Conservation (phyloP, 2,888 invertebrate species). For the Eurytoma adleriae region DNA sequence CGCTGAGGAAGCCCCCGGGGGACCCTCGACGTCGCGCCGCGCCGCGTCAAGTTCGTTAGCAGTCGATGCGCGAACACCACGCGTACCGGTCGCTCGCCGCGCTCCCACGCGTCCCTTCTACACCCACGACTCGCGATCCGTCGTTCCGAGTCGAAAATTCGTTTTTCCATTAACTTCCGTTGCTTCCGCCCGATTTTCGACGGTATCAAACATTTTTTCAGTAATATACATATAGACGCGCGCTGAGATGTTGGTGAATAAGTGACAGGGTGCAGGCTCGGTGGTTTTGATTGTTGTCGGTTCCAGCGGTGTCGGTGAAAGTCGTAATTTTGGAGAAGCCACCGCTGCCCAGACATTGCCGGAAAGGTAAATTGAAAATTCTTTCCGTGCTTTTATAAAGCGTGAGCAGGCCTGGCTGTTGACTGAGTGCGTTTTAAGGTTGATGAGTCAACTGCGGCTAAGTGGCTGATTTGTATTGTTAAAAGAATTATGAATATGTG, state of each 20-base stretch:
- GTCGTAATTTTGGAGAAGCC: conserved; percentile 52
- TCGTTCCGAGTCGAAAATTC: not conserved
- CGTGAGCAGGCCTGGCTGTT: not conserved
- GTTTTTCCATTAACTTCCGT: no score
- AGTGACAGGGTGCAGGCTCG: not conserved
- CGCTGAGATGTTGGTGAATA: conserved; percentile 24
- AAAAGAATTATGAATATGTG: no score
- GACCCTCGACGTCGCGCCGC: conserved; percentile 36
- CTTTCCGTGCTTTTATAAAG: not conserved
- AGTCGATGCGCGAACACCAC: conserved; percentile 75
- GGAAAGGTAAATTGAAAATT: conserved; percentile 49
- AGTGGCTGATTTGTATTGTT: not conserved
- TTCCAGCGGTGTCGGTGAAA: conserved; percentile 21
- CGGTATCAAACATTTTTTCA: no score
- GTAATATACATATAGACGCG: no score
- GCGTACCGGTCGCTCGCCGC: conserved; percentile 72
- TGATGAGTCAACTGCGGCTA: conserved; percentile 1
- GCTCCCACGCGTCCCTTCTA: no score
- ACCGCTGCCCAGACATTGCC: conserved; percentile 50
- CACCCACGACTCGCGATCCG: no score
- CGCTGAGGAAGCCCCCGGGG: conserved; percentile 23
- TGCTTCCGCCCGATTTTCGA: no score
- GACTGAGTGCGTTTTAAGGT: conserved; percentile 12
- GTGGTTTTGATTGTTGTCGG: not conserved
- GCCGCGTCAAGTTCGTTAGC: conserved; percentile 71